Base-by-base conservation (phyloP, 2,113 vertebrate genomes). In the Ctenomys sociabilis region DNA sequence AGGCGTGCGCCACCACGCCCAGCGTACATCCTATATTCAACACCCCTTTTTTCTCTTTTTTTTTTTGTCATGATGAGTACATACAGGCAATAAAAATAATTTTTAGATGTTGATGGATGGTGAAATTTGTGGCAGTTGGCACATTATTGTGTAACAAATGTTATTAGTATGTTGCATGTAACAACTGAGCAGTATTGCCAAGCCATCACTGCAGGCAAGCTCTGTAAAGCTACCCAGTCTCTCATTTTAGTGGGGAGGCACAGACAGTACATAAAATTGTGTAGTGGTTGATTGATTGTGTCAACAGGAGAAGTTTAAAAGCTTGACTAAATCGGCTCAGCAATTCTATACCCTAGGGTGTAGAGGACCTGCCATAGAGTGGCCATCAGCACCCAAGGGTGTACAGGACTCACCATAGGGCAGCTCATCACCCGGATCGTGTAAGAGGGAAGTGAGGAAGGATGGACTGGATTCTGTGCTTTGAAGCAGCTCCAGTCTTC, bases 131-230 rank as follows among this genome's bases (percentile, higher is more conserved):
- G 85, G 59, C 32, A 37, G 35, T 90, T 88, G 64, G 83, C 64
- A 37, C 19, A n/a, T 49, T 7, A 26, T 59, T 52, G 10, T 43
- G 32, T 54, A 43, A 24, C 61, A 68, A 24, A 7, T 88, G n/a
- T 17, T 57, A 43, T 64, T 45, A 43, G 21, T 66, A 59, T 8
- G 5, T 45, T 63, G 59, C 22, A 61, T 57, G 64, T 64, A 80
- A 52, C 35, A 72, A 81, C 43, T 57, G 63, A 82, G 82, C 57
- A 94, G 49, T 4, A 16, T 32, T 13, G 37, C 5, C 26, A 77
- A 77, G 75, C 28, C 12, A 37, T 0, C 9, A 19, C 6, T 32
- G 12, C 2, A 49, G 1, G 26, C 0, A 0, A 59, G 30, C 73
- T 61, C 61, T 45, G 35, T 7, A 21, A 3, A 7, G 14, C 28